Evolutionary conservation across 2,888 invertebrate genomes (phyloP).

Genomic region (Argyra leucocephala): DNA sequence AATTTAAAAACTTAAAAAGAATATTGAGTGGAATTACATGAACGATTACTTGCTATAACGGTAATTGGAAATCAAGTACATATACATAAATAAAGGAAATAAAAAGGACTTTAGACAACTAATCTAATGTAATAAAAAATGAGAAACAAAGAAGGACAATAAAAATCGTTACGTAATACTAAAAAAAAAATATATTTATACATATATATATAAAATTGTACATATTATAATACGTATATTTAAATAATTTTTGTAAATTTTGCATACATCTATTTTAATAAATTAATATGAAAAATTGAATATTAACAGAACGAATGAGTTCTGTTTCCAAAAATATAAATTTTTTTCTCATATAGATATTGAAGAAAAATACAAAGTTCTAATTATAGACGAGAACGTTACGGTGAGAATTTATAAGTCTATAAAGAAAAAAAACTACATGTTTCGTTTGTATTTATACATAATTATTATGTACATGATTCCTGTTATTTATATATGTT

Average conservation of each 20-base stretch:
- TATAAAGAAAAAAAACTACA: neutral
- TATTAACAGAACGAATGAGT: neutral
- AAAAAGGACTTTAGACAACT: too few relatives aligned
- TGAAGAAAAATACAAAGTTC: neutral
- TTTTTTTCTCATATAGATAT: neutral
- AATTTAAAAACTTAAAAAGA: too few relatives aligned
- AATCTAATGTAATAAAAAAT: too few relatives aligned
- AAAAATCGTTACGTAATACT: constrained; percentile 15
- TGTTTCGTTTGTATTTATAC: too few relatives aligned
- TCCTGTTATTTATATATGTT: too few relatives aligned
- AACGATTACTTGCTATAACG: too few relatives aligned
- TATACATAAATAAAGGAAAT: too few relatives aligned
- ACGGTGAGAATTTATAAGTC: constrained; percentile 4
- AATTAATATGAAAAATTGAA: neutral
- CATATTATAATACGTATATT: neutral
- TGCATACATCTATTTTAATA: too few relatives aligned
- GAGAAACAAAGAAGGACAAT: neutral
- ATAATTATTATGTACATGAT: too few relatives aligned
- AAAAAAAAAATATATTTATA: constrained; percentile 12
- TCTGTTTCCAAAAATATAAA: constrained; percentile 3
- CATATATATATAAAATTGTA: constrained; percentile 8
- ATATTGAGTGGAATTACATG: too few relatives aligned
- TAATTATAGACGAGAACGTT: neutral
- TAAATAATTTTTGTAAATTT: too few relatives aligned
- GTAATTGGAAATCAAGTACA: too few relatives aligned